Conservation (phyloP, 2,113 vertebrate genomes). For the Grus americana region DNA sequence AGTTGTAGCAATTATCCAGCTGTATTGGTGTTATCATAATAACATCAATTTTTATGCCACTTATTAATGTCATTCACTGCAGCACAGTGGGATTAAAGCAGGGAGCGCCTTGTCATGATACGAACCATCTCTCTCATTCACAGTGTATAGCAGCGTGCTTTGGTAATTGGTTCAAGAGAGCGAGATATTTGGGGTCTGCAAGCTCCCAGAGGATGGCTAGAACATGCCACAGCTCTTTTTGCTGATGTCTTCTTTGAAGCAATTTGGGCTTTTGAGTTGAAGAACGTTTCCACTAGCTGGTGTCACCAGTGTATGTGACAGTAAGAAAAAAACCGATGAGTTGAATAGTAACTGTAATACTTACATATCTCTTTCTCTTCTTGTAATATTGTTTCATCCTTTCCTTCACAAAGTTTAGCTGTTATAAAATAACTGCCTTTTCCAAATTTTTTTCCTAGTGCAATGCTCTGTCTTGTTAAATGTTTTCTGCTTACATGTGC, state of each 20-base stretch:
- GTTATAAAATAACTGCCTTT: not conserved
- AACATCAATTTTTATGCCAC: not conserved
- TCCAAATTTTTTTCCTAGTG: not conserved
- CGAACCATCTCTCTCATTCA: not conserved
- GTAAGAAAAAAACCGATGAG: not conserved
- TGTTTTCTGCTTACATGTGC: slow-evolving; percentile 8
- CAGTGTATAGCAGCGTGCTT: not conserved
- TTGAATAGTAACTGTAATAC: not conserved
- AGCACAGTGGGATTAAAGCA: not conserved
- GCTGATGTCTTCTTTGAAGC: not conserved
- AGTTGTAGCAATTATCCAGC: not conserved
- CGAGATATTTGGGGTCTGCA: not conserved
- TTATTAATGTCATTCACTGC: not conserved
- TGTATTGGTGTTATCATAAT: not conserved
- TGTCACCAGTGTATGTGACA: not conserved
- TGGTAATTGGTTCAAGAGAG: not conserved
- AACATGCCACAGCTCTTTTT: not conserved
- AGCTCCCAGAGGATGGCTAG: not conserved
- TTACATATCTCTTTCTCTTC: not conserved
- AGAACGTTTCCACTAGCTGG: not conserved
- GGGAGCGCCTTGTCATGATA: not conserved
- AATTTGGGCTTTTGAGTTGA: not conserved
- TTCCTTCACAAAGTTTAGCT: not conserved
- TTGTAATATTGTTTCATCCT: not conserved
- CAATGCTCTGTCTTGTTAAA: not conserved